phyloP scores from a whole-genome alignment of 2,888 invertebrate genomes.

The Clunio marinus region DNA sequence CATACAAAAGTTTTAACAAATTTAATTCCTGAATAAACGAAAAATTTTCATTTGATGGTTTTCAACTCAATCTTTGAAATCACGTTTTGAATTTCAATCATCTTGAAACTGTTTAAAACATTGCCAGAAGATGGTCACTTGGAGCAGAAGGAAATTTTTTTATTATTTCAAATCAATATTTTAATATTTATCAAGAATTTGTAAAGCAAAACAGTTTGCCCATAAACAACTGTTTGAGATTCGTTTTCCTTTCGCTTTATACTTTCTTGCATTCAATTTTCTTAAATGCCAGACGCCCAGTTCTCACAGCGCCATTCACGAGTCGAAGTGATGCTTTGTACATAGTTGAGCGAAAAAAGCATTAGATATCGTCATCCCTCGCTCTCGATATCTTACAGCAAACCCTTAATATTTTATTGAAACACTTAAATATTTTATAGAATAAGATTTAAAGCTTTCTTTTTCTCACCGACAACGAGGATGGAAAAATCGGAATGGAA shows the following conservation, averaged over 20 bases:
- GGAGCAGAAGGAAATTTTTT: neutral
- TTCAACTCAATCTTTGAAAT: too few species aligned
- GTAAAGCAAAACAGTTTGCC: slow-evolving; percentile 18
- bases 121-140: too few species aligned
- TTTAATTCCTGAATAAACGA: too few species aligned
- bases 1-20: too few species aligned
- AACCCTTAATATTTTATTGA: slow-evolving; percentile 34
- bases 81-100: too few species aligned
- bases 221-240: slow-evolving; percentile 30
- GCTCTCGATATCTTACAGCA: neutral
- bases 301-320: neutral
- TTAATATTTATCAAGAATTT: slow-evolving; percentile 36
- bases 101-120: too few species aligned
- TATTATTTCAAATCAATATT: slow-evolving; percentile 22
- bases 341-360: slow-evolving; percentile 14
- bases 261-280: slow-evolving; percentile 32
- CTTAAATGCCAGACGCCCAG: slow-evolving; percentile 26
- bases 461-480: neutral
- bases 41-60: too few species aligned
- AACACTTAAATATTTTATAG: slow-evolving; percentile 36
- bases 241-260: neutral
- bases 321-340: neutral
- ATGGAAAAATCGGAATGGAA: neutral
- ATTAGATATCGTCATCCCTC: neutral
- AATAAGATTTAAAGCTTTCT: slow-evolving; percentile 30